Evolutionary conservation across 2,888 invertebrate species (phyloP), one percentile per base, ranked within the genome.

Genomic region (Lagria hirta): DNA sequence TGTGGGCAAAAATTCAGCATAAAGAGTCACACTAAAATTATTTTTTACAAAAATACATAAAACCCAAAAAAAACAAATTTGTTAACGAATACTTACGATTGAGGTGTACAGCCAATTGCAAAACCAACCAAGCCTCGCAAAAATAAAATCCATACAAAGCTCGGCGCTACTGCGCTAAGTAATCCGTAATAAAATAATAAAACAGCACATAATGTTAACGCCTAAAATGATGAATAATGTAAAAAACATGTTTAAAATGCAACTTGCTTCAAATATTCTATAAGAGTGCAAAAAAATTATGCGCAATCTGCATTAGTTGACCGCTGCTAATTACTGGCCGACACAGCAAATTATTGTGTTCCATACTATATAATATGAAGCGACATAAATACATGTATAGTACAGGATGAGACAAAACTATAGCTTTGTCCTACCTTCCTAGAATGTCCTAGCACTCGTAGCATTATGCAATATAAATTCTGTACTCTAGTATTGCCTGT

Each of bases 91-190:
- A 83, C 90, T 86, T 78, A 94, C 94, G 95, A 93, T 73, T 97
- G 96, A 36, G 96, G 95, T 20, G 94, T 92, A 68, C 96, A 95
- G 55, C 96, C 96, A 62, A 96, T 93, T 11, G 95, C 93, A 74
- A 97, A 94, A 26, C 97, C 96, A 6, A 95, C 95, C 4, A 95
- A 77, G 7, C 93, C 90, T 66, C 96, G 77, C n/a, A 97, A 75
- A 42, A 95, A 79, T 22, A 97, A 74, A 41, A 97, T 76, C 91
- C 95, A 94, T 35, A 88, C 80, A 66, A 90, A 95, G 66, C 87
- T 92, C 2, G 95, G 94, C 1, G 95, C 88, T 59, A 94, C 82
- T 1, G 95, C 82, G 73, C 94, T 94, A 21, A 96, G 71, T 13
- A 94, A 73, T 7, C 95, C 96, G 72, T 93, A 96, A 68, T 91